phyloP scores from a whole-genome alignment of 2,797 vertebrate genomes.

The Crenichthys baileyi region DNA sequence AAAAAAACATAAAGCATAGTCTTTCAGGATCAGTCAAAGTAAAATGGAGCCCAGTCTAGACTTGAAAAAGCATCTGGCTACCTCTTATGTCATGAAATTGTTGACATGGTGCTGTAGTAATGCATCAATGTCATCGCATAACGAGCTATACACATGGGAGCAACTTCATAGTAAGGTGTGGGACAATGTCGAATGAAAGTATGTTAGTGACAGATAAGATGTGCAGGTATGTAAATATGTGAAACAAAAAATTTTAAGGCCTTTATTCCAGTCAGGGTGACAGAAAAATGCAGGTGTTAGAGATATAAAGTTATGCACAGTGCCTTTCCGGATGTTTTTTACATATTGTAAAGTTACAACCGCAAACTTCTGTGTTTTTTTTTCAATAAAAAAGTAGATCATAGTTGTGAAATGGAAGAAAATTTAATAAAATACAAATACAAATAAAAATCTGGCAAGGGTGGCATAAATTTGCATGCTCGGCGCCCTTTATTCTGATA shows the following conservation, averaged over 20 bases:
- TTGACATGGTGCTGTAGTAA: background rate
- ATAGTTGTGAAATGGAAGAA: no score
- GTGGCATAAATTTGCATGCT: no score
- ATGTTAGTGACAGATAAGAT: background rate
- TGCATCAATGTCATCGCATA: background rate
- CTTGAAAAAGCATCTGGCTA: background rate
- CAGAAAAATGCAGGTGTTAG: background rate
- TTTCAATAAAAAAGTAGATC: no score
- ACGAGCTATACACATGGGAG: background rate
- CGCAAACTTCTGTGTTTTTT: no score
- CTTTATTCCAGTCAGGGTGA: background rate
- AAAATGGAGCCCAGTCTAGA: background rate
- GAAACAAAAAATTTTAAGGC: background rate
- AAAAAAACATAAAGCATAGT: slow-evolving; percentile 14
- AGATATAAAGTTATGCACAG: background rate
- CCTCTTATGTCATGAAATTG: background rate
- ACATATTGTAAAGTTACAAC: no score
- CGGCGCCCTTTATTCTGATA: no score
- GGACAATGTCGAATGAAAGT: background rate
- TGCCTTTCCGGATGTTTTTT: background rate
- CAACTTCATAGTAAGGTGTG: background rate
- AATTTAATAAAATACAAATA: no score
- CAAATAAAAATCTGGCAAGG: no score
- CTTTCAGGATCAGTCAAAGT: slow-evolving; percentile 3
- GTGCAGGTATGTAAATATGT: background rate